Evolutionary conservation across 2,113 vertebrate species (phyloP), one percentile per base, ranked within the genome.

Genomic region (Phalacrocorax carbo): DNA sequence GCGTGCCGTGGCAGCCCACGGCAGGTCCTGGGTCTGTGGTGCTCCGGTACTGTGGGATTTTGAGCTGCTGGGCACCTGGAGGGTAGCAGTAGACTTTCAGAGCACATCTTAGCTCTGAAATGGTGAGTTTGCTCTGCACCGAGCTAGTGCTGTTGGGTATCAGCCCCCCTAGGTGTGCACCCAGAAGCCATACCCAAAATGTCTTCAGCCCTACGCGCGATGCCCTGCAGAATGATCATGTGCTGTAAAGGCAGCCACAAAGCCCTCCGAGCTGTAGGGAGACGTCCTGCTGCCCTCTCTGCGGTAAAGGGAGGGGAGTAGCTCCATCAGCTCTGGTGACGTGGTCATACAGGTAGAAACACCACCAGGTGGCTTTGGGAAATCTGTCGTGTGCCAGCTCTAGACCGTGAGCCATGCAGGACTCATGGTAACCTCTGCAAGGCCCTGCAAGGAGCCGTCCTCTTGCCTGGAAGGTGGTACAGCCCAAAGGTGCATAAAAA

Each of bases 291-390:
- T 49, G n/a, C 10, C 21, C 21, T 34, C 64, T 16, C 7, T 17
- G 34, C 71, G 58, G 9, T n/a, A 26, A 29, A 22, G 62, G 55
- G 49, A 23, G 49, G 3, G 51, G 44, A 61, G 29, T 9, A 57
- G 23, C 36, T 75, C 54, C 1, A 0, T 68, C 15, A 4, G 27
- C 32, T 38, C 23, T 0, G 0, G 20, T 61, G 25, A 15, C 0
- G 1, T 3, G 30, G 22, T 36, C 54, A 1, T 17, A 10, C 13
- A 22, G 32, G 48, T 38, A 58, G 27, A 46, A 90, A 64, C 29
- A 11, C 9, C 60, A 49, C 46, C 30, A 15, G 13, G 55, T 8
- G 55, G 48, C 73, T 68, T 61, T 32, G n/a, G 40, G 40, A 49
- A 51, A n/a, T 26, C 15, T 23, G 22, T 40, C 3, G 0, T 11